Percentiles rank a stretch among this genome's conserved stretches.
Conservation (phyloP, 2,113 vertebrate species). For the Eublepharis macularius region DNA sequence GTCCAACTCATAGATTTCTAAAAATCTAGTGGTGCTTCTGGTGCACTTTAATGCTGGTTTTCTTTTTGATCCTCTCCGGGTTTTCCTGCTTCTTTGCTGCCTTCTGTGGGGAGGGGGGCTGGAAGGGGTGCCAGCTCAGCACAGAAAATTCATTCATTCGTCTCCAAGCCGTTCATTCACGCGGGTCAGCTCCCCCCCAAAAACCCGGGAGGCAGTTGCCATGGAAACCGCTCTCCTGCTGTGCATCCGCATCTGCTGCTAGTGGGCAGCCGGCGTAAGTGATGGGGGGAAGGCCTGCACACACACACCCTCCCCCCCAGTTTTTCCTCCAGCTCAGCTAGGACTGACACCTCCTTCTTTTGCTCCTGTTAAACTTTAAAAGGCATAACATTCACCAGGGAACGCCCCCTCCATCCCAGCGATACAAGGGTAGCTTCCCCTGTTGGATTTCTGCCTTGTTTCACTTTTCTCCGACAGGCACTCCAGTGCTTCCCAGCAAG, state of each 20-base stretch:
- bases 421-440: background rate
- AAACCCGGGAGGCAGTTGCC: background rate
- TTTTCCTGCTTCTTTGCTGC: too few relatives aligned
- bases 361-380: too few relatives aligned
- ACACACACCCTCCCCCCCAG: background rate
- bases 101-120: background rate
- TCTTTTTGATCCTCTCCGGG: background rate
- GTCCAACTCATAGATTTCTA: too few relatives aligned
- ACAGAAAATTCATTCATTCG: constrained; percentile 1
- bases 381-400: background rate
- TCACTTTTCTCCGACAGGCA: background rate
- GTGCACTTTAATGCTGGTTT: too few relatives aligned
- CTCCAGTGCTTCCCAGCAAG: background rate
- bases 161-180: constrained; percentile 1
- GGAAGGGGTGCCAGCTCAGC: background rate
- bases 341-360: background rate
- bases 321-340: background rate
- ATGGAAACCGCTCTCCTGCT: background rate
- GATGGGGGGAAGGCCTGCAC: background rate
- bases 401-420: too few relatives aligned
- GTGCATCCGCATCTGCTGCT: background rate
- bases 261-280: background rate
- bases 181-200: background rate
- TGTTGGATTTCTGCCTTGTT: background rate
- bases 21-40: too few relatives aligned